Conservation (phyloP, 2,888 invertebrate species). For the Athalia circularis region DNA sequence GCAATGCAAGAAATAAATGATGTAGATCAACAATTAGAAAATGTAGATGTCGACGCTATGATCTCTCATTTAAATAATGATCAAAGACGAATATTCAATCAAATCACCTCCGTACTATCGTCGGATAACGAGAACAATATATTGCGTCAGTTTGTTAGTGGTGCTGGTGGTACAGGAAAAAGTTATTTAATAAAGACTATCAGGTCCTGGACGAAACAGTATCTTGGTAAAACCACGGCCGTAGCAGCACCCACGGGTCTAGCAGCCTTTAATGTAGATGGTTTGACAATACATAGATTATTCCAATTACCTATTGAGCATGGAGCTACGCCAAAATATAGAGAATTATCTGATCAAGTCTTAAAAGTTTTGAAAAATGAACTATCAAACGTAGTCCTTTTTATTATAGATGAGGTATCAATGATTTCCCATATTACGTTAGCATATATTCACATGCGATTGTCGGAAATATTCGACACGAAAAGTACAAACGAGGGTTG, state of each 20-base stretch:
- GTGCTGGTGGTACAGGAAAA: constrained; percentile 63
- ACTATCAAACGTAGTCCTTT: constrained; percentile 58
- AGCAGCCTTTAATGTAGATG: no score
- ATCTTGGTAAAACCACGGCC: constrained; percentile 57
- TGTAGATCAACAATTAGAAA: constrained; percentile 20
- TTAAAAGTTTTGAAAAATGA: constrained; percentile 57
- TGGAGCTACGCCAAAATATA: constrained; percentile 61
- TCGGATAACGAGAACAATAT: constrained; percentile 35
- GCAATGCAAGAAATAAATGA: constrained; percentile 47
- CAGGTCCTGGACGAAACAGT: constrained; percentile 57
- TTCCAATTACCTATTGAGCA: constrained; percentile 65
- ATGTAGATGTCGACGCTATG: constrained; percentile 49
- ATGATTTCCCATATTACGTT: constrained; percentile 58
- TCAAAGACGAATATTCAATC: constrained; percentile 53
- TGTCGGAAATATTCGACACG: no score
- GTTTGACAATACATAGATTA: no score
- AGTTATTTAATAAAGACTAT: constrained; percentile 63
- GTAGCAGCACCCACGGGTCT: constrained; percentile 62
- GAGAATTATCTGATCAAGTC: constrained; percentile 57
- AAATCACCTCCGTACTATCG: constrained; percentile 39
- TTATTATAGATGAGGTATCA: constrained; percentile 61
- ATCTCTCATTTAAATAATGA: constrained; percentile 53
- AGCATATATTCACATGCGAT: no score
- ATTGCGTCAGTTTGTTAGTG: constrained; percentile 56
- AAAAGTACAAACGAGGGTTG: no score